phyloP scores from a whole-genome alignment of 2,888 invertebrate species.

The Trisateles emortualis region DNA sequence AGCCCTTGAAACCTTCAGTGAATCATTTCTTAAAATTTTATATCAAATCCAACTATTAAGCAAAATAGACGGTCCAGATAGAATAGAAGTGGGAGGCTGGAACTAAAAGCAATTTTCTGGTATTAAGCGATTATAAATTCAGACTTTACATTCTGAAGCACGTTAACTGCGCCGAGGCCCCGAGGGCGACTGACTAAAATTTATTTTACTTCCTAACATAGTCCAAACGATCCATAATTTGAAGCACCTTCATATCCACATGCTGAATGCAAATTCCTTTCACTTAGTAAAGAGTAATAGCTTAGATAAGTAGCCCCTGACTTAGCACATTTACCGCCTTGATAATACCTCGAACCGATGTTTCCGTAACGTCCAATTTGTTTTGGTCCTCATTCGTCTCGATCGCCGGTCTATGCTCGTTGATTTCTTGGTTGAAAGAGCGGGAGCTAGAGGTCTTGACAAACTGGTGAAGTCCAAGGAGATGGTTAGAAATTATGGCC shows the following conservation, averaged over 20 bases:
- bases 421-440: constrained; percentile 19
- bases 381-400: constrained; percentile 46
- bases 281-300: constrained; percentile 74
- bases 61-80: constrained; percentile 29
- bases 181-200: constrained; percentile 26
- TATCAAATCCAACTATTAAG: constrained; percentile 31
- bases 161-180: constrained; percentile 17
- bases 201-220: constrained; percentile 36
- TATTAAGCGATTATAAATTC: constrained; percentile 47
- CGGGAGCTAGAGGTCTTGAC: constrained; percentile 49
- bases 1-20: constrained; percentile 9
- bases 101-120: constrained; percentile 36
- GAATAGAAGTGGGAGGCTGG: constrained; percentile 19
- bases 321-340: constrained; percentile 73
- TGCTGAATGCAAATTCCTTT: constrained; percentile 68
- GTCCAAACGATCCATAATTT: constrained; percentile 35
- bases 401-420: constrained; percentile 24
- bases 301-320: constrained; percentile 75
- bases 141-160: constrained; percentile 35
- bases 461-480: constrained; percentile 52
- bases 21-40: constrained; percentile 15
- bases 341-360: constrained; percentile 72
- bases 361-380: constrained; percentile 56
- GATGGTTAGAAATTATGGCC: constrained; percentile 69
- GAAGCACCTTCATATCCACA: constrained; percentile 38